A percentile compares a stretch with the other conserved stretches of the same genome.
Evolutionary conservation across 53 echinoderm and acorn worm genomes (phyloP).

Genomic region (Hippasteria phrygiana): DNA sequence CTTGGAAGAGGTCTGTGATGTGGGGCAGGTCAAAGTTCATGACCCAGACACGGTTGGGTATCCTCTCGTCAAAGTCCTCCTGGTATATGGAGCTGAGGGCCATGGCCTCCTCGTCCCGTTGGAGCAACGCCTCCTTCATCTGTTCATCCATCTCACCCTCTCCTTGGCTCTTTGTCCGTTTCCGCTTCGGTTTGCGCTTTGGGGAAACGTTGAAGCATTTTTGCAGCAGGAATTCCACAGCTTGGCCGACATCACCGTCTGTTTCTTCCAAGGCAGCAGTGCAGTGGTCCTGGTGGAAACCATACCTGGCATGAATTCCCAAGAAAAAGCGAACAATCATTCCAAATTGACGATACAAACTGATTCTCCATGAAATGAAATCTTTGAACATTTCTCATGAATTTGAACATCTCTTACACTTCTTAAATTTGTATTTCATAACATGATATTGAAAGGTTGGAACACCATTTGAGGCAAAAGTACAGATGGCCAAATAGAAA

Average conservation of each 20-base stretch:
- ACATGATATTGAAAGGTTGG: too few relatives aligned
- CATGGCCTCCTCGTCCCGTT: conserved; percentile 81
- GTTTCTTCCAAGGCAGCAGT: conserved; percentile 68
- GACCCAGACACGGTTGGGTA: conserved; percentile 82
- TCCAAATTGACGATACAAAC: too few relatives aligned
- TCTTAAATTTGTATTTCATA: too few relatives aligned
- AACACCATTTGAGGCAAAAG: too few relatives aligned
- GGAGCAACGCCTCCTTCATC: conserved; percentile 62
- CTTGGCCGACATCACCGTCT: conserved; percentile 77
- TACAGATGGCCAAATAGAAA: too few relatives aligned
- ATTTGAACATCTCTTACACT: too few relatives aligned
- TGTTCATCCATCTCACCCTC: conserved; percentile 1
- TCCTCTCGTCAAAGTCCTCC: conserved; percentile 80
- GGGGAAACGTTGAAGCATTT: conserved; percentile 28
- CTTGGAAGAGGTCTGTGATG: conserved; percentile 60
- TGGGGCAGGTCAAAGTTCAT: conserved; percentile 76
- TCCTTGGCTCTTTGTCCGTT: conserved; percentile 47
- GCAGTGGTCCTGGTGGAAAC: conserved; percentile 79
- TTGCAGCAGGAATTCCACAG: conserved; percentile 71
- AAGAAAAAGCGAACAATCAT: too few relatives aligned
- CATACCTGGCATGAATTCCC: conserved; percentile 61
- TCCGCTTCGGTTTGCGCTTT: conserved; percentile 28
- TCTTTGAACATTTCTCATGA: too few relatives aligned
- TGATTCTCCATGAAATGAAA: too few relatives aligned
- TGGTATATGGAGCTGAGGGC: conserved; percentile 84